These are phyloP conservation scores for Ictidomys tridecemlineatus DNA, from an alignment of 2,113 vertebrate genomes.

Conservation along the genomic window DNA sequence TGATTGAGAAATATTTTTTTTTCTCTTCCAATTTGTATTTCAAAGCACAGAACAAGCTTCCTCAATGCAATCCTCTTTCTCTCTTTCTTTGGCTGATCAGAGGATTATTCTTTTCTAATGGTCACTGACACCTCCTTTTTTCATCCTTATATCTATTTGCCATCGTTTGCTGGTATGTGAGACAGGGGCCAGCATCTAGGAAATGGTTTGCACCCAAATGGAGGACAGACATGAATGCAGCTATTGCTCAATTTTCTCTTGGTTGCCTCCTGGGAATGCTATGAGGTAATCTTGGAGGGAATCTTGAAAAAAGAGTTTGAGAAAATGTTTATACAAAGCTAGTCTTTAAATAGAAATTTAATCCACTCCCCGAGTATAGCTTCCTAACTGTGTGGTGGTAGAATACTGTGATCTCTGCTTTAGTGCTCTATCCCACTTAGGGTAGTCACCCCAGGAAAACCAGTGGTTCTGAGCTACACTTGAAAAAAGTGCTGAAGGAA, in stretches of 20 bases:
- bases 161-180: not conserved
- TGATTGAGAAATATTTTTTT: conserved; percentile 37
- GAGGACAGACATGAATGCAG: not conserved
- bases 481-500: not conserved
- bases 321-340: not conserved
- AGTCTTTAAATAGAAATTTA: not conserved
- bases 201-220: not conserved
- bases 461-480: not conserved
- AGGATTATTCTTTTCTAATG: too few relatives aligned
- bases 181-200: not conserved
- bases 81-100: not conserved
- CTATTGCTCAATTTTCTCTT: not conserved
- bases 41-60: not conserved
- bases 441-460: not conserved
- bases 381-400: not conserved
- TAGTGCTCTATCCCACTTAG: not conserved
- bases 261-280: not conserved
- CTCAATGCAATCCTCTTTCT: not conserved
- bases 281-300: not conserved
- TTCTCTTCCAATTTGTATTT: not conserved
- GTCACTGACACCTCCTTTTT: not conserved
- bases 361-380: not conserved
- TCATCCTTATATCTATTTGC: not conserved
- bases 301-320: not conserved
- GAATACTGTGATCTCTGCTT: not conserved